These are phyloP conservation scores for Uromys caudimaculatus DNA, from an alignment of 2,797 vertebrate species.

Conservation along the genomic window DNA sequence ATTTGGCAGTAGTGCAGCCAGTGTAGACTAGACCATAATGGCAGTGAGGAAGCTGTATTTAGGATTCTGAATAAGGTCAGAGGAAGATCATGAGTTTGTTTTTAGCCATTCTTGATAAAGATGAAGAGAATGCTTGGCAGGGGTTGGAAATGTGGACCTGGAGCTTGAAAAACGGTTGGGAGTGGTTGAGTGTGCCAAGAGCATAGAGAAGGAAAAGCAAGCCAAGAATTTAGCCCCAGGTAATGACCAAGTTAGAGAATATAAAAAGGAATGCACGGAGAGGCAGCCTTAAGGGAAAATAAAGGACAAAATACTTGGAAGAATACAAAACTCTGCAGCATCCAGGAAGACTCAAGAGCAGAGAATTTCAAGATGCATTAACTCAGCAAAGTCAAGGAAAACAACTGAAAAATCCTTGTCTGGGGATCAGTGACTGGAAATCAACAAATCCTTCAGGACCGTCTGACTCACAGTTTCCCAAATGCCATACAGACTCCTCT, in stretches of 20 bases:
- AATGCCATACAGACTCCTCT: not conserved
- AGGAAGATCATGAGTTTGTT: not conserved
- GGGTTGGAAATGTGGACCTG: not conserved
- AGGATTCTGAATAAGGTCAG: not conserved
- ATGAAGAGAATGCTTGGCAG: not conserved
- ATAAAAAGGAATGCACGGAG: not conserved
- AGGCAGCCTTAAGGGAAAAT: not conserved
- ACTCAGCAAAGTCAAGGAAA: not conserved
- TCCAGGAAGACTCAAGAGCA: not conserved
- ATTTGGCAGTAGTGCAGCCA: not conserved
- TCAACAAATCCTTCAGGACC: conserved; percentile 30
- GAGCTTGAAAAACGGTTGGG: not conserved
- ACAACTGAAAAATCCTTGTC: conserved; percentile 11
- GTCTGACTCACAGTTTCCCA: conserved; percentile 27
- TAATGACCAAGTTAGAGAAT: not conserved
- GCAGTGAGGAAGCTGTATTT: not conserved
- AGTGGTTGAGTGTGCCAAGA: not conserved
- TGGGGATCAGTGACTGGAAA: conserved; percentile 13
- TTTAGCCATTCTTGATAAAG: not conserved
- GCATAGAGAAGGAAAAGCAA: conserved; percentile 20
- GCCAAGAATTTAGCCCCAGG: not conserved
- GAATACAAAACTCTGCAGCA: not conserved
- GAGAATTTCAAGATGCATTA: conserved; percentile 50
- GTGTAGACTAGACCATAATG: not conserved
- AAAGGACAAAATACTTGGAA: conserved; percentile 17